Evolutionary conservation across 2,113 vertebrate genomes (phyloP), one percentile per base, ranked within the genome.

Genomic region (Trematocara stigmaticum): DNA sequence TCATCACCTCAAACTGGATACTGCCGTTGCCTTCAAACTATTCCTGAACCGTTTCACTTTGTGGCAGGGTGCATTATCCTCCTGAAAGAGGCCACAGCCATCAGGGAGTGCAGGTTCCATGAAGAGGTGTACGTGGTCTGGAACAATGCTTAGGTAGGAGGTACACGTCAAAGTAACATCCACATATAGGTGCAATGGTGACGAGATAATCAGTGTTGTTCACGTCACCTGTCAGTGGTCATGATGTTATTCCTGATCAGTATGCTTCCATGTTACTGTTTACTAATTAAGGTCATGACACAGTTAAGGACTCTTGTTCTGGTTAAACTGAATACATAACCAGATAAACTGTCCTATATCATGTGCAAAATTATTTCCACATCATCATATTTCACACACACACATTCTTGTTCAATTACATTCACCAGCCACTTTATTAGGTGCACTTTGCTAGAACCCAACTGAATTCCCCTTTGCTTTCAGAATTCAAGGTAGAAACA

Each of bases 191-290:
- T 35, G 59, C 16, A 64, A 35, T 3, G 59, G 31, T 35, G 59
- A 3, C 16, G 0, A 64, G 0, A 35, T 5, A 64, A 35, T 64
- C 31, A 35, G 10, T 64, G 10, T 0, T 64, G 59, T 64, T 12
- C 59, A 64, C 1, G 0, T 64, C 2, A 61, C 31, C 31, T n/a
- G 31, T 11, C 9, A n/a, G 57, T 35, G 57, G 0, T 61, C 9
- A 61, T 0, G 10, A 35, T 61, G 3, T 35, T 61, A 61, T 35
- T 0, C 9, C 57, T 61, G 57, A 61, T n/a, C 57, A 61, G 9
- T n/a, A 4, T 35, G 64, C 7, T 69, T 69, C 64, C 35, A 42
- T 3, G 7, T 42, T 42, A 9, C 18, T 12, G 35, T 69, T 42
- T 69, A 42, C 64, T 26, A 42, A 69, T 42, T 42, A 69, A 69